Percentiles rank a stretch among this genome's conserved stretches.
phyloP scores from a whole-genome alignment of 2,113 vertebrate species.

The Gopherus flavomarginatus region DNA sequence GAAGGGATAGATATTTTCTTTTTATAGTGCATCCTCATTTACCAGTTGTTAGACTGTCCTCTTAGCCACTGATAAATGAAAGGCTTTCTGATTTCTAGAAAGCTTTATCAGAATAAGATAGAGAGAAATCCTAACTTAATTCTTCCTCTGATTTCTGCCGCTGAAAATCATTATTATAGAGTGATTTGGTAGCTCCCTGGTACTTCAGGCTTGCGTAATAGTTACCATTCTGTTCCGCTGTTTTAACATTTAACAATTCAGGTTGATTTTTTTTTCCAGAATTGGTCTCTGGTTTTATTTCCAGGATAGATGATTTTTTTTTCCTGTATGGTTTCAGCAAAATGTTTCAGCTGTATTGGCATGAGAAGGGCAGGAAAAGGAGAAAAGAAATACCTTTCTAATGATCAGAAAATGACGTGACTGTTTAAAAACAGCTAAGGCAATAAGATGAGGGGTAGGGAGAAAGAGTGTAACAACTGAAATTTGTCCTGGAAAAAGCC shows the following conservation, averaged over 20 bases:
- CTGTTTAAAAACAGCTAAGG: background rate
- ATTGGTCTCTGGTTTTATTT: background rate
- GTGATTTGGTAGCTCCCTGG: background rate
- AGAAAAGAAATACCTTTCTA: background rate
- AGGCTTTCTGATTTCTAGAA: conserved; percentile 21
- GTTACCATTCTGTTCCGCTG: background rate
- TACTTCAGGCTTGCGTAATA: background rate
- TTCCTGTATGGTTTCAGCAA: background rate
- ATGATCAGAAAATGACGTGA: background rate
- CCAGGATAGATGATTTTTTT: background rate
- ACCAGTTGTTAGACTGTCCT: conserved; percentile 49
- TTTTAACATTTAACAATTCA: background rate
- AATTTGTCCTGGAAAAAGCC: background rate
- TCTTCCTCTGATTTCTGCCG: background rate
- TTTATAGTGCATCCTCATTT: conserved; percentile 63
- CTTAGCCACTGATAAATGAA: conserved; percentile 13
- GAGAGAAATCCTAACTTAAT: background rate
- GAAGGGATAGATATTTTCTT: conserved; percentile 49
- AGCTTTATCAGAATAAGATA: background rate
- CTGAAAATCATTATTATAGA: background rate
- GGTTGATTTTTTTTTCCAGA: background rate
- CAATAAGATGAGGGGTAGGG: background rate
- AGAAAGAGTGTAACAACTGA: conserved; percentile 3
- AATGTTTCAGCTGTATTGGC: background rate
- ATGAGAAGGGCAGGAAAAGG: background rate